Conservation (phyloP, 2,797 vertebrate genomes). For the Chlorospingus flavigularis region DNA sequence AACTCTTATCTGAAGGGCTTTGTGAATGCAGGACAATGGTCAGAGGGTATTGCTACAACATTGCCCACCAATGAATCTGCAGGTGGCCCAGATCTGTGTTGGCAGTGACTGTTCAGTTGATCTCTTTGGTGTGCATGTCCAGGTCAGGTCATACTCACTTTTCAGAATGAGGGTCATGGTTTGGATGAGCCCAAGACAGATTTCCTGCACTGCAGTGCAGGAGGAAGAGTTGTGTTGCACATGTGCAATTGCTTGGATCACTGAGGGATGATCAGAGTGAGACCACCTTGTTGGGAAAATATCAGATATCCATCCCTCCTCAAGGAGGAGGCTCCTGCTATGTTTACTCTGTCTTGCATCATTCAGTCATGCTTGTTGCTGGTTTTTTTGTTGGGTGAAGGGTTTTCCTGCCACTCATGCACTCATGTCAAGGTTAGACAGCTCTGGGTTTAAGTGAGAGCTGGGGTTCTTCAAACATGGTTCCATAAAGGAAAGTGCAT, state of each 20-base stretch:
- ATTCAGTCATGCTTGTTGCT: background rate
- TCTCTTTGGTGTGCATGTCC: background rate
- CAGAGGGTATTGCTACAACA: background rate
- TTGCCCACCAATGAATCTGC: background rate
- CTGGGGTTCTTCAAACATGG: background rate
- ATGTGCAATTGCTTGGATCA: fast-evolving
- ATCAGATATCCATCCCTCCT: background rate
- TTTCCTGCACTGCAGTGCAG: fast-evolving
- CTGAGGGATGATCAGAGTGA: background rate
- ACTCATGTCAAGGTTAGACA: background rate
- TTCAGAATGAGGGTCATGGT: background rate
- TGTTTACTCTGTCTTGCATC: background rate
- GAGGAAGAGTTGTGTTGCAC: background rate
- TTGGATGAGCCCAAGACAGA: background rate
- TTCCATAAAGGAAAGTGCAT: background rate
- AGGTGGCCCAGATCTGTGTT: background rate
- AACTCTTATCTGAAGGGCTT: background rate
- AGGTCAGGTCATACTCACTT: background rate
- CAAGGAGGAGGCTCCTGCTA: background rate
- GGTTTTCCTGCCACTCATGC: fast-evolving
- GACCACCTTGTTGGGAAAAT: background rate
- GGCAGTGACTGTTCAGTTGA: background rate
- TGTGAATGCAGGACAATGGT: background rate
- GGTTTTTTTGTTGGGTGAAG: background rate
- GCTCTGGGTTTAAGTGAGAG: background rate